Percentiles rank a stretch among this genome's conserved stretches.
phyloP scores from a whole-genome alignment of 2,888 invertebrate species.

The Lucinisca nassula region DNA sequence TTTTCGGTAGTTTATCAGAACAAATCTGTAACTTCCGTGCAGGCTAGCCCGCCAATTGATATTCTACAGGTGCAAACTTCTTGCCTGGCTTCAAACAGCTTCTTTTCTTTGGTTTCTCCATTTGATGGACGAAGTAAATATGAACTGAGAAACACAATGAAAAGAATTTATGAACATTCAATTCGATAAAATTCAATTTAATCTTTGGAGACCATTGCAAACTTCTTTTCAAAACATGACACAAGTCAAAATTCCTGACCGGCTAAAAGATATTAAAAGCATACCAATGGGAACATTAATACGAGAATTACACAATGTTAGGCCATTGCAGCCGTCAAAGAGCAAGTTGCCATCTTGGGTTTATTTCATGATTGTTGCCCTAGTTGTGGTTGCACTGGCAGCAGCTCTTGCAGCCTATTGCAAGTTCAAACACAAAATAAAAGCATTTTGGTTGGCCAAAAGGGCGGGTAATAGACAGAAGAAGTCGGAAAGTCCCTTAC shows the following conservation, averaged over 20 bases:
- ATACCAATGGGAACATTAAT: neutral
- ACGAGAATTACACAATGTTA: neutral
- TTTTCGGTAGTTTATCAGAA: neutral
- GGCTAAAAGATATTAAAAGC: neutral
- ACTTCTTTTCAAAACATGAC: neutral
- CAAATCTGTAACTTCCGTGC: neutral
- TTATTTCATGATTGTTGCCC: neutral
- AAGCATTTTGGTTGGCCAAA: neutral
- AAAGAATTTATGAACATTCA: neutral
- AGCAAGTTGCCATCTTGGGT: neutral
- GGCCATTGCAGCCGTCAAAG: neutral
- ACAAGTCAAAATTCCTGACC: neutral
- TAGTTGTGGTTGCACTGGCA: neutral
- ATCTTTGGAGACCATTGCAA: neutral
- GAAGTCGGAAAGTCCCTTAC: neutral
- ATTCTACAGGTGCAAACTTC: neutral
- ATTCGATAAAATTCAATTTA: neutral
- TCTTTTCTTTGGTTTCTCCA: neutral
- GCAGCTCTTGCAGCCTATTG: neutral
- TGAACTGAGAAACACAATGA: neutral
- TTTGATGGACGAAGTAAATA: neutral
- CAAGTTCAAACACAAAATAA: neutral
- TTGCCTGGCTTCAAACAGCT: neutral
- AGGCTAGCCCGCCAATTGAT: neutral
- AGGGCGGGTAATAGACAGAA: neutral